Conservation (phyloP, 1,140 invertebrate species). For the Ceratitis capitata region DNA sequence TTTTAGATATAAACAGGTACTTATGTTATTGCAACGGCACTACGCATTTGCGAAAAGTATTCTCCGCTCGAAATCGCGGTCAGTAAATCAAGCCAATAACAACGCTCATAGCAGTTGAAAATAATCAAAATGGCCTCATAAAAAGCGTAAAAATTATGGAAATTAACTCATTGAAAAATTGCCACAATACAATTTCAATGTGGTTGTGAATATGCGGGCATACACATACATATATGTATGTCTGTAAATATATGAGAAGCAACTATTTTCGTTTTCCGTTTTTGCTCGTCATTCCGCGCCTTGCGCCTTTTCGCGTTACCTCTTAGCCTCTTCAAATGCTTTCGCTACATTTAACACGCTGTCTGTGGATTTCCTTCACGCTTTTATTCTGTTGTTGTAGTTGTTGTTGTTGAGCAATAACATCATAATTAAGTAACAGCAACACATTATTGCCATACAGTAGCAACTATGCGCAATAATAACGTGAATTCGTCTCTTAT, state of each 20-base stretch:
- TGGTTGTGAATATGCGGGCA: neutral
- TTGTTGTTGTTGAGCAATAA: neutral
- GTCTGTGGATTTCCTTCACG: too few relatives aligned
- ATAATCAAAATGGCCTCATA: neutral
- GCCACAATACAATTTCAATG: neutral
- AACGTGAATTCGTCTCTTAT: neutral
- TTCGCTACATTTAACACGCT: neutral
- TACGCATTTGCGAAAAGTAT: neutral
- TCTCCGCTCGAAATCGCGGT: neutral
- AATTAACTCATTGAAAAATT: constrained; percentile 27
- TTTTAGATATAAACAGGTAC: too few relatives aligned
- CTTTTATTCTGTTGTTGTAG: too few relatives aligned
- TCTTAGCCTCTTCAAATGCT: neutral
- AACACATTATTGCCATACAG: neutral
- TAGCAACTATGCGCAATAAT: neutral
- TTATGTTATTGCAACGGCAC: too few relatives aligned
- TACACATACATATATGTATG: too few relatives aligned
- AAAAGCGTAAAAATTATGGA: constrained; percentile 7
- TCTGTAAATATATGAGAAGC: too few relatives aligned
- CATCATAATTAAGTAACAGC: neutral
- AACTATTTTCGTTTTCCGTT: neutral
- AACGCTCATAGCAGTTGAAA: neutral
- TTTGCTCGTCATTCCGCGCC: neutral
- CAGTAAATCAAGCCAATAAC: neutral
- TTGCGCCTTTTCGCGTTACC: neutral